A percentile compares a stretch with the other conserved stretches of the same genome.
These are phyloP conservation scores for Eulimnadia texana DNA, from an alignment of 1,140 invertebrate genomes.

Conservation along the genomic window DNA sequence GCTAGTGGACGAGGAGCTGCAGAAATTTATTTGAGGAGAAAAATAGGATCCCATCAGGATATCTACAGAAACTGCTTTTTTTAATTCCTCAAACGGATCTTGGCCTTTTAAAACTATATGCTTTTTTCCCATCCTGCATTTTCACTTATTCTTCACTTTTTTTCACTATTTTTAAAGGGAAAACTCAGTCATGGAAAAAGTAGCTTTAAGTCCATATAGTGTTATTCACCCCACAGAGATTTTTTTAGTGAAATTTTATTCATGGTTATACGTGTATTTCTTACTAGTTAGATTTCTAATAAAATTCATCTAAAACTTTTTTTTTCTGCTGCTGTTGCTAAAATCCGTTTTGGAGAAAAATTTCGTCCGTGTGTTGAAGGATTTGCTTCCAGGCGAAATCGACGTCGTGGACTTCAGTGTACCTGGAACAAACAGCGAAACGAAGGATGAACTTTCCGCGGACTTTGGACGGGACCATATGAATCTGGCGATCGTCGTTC, in stretches of 20 bases:
- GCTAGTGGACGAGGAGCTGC: not conserved
- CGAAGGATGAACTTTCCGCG: conserved; percentile 54
- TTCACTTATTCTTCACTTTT: not conserved
- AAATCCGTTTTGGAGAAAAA: conserved; percentile 21
- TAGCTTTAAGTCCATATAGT: no score
- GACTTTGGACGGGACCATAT: conserved; percentile 61
- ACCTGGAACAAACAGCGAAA: conserved; percentile 63
- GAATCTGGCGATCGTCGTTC: conserved; percentile 62
- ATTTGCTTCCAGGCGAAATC: conserved; percentile 71
- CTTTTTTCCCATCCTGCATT: not conserved
- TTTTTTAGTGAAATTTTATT: no score
- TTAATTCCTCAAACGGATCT: not conserved
- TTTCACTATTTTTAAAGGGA: not conserved
- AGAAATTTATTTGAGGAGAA: not conserved
- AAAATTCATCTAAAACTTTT: no score
- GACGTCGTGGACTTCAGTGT: conserved; percentile 53
- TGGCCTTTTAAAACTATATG: not conserved
- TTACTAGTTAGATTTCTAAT: no score
- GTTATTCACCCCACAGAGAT: no score
- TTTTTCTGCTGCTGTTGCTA: no score
- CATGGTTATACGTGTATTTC: no score
- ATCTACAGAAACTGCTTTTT: no score
- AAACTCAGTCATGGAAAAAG: not conserved
- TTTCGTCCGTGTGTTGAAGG: conserved; percentile 33
- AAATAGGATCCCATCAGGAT: no score